These are phyloP conservation scores for Thera britannica DNA, from an alignment of 2,888 invertebrate species.

Conservation along the genomic window DNA sequence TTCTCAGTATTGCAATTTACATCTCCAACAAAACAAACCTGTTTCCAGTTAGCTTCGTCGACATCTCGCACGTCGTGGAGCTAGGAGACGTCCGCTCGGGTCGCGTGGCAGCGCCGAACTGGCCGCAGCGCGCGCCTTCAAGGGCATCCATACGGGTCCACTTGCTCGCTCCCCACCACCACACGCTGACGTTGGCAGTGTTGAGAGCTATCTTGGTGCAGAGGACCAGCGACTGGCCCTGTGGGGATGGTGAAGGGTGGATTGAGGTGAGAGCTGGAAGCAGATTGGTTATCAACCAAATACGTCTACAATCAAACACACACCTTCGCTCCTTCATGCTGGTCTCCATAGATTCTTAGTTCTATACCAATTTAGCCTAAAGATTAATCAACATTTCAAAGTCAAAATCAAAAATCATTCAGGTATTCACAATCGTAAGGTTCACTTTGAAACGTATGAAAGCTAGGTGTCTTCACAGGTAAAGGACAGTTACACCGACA, in stretches of 20 bases:
- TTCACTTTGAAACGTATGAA: not conserved
- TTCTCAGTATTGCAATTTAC: not conserved
- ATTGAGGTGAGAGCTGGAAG: conserved; percentile 72
- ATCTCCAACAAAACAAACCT: conserved; percentile 10
- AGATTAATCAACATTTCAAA: too few relatives aligned
- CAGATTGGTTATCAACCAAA: not conserved
- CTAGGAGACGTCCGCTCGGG: conserved; percentile 54
- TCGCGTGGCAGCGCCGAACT: conserved; percentile 67
- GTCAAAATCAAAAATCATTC: too few relatives aligned
- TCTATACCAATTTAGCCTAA: too few relatives aligned
- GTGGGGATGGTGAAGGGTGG: conserved; percentile 76
- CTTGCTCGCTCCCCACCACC: conserved; percentile 67
- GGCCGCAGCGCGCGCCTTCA: conserved; percentile 63
- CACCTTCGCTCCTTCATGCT: too few relatives aligned
- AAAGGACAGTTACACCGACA: conserved; percentile 88
- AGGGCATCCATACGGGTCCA: conserved; percentile 58
- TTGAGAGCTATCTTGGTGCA: conserved; percentile 54
- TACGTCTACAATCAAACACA: too few relatives aligned
- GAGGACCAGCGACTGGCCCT: conserved; percentile 53
- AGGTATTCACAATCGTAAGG: too few relatives aligned
- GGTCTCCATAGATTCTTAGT: too few relatives aligned
- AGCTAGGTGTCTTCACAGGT: conserved; percentile 62
- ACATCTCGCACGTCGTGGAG: conserved; percentile 65
- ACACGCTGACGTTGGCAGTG: conserved; percentile 65
- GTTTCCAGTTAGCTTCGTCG: conserved; percentile 66